Evolutionary conservation across 2,888 invertebrate species (phyloP).

Genomic region (Rhagium mordax): DNA sequence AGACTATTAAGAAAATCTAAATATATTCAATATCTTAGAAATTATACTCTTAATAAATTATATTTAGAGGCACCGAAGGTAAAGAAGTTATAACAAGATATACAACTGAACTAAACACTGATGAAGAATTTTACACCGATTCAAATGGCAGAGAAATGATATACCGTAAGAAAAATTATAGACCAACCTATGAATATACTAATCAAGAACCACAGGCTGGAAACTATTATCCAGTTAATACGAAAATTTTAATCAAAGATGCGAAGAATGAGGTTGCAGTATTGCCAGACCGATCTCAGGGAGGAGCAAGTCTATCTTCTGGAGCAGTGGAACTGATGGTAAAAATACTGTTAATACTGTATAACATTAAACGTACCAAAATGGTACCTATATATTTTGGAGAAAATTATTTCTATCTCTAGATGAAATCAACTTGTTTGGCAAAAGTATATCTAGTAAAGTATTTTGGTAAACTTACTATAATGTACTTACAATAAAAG

Average conservation of each 20-base stretch:
- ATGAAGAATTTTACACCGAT: conserved; percentile 70
- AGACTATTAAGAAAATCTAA: too few relatives aligned
- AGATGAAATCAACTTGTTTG: too few relatives aligned
- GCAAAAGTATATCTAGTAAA: too few relatives aligned
- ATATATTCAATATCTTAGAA: too few relatives aligned
- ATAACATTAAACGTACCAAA: too few relatives aligned
- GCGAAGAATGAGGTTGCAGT: conserved; percentile 70
- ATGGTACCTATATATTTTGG: too few relatives aligned
- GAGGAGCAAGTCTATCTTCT: conserved; percentile 74
- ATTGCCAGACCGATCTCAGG: conserved; percentile 76
- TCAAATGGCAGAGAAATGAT: conserved; percentile 85
- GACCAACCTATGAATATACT: conserved; percentile 74
- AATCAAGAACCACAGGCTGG: conserved; percentile 74
- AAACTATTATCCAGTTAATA: conserved; percentile 84
- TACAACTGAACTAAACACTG: conserved; percentile 76
- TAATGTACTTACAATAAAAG: too few relatives aligned
- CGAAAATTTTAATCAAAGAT: conserved; percentile 74
- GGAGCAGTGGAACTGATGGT: conserved; percentile 80
- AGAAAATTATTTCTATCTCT: too few relatives aligned
- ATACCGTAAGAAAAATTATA: conserved; percentile 73
- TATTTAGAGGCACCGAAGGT: neutral
- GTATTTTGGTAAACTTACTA: too few relatives aligned
- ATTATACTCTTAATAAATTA: neutral
- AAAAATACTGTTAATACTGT: conserved; percentile 12
- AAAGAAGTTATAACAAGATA: conserved; percentile 73